Evolutionary conservation across 2,888 invertebrate genomes (phyloP).

Genomic region (Lepetodrilus schrolli): DNA sequence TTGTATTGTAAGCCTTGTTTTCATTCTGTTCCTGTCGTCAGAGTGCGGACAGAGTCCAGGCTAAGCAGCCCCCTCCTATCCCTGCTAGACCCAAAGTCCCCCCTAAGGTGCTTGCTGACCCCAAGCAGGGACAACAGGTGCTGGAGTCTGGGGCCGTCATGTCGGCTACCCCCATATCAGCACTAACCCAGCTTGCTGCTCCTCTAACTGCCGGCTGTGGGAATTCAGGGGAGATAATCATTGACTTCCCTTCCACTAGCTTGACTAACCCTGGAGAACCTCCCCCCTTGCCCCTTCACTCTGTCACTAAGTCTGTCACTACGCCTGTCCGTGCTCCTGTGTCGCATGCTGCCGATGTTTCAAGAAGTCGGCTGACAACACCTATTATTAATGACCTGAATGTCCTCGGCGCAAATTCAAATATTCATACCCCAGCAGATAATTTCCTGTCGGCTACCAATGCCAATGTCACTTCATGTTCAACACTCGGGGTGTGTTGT

Average conservation of each 20-base stretch:
- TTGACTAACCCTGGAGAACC: not conserved
- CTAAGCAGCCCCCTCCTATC: constrained; percentile 29
- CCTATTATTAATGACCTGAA: too few species aligned
- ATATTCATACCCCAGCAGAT: too few species aligned
- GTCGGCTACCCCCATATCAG: constrained; percentile 37
- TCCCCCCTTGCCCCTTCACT: not conserved
- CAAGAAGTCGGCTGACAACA: too few species aligned
- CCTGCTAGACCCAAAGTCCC: constrained; percentile 23
- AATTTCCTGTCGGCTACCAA: too few species aligned
- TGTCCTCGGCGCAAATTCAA: too few species aligned
- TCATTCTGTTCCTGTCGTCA: constrained; percentile 33
- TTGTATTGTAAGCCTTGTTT: not conserved
- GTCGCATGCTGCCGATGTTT: not conserved
- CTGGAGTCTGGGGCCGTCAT: constrained; percentile 31
- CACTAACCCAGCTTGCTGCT: constrained; percentile 36
- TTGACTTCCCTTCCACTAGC: constrained; percentile 29
- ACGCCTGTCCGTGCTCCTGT: not conserved
- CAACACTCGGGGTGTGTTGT: too few species aligned
- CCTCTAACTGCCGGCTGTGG: constrained; percentile 27
- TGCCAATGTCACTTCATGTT: too few species aligned
- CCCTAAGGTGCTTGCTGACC: not conserved
- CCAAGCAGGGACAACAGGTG: not conserved
- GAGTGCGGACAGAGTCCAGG: constrained; percentile 32
- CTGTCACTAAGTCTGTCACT: not conserved
- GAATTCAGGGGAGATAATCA: constrained; percentile 26